Base-by-base conservation (phyloP, 2,113 vertebrate genomes). In the Phycodurus eques region DNA sequence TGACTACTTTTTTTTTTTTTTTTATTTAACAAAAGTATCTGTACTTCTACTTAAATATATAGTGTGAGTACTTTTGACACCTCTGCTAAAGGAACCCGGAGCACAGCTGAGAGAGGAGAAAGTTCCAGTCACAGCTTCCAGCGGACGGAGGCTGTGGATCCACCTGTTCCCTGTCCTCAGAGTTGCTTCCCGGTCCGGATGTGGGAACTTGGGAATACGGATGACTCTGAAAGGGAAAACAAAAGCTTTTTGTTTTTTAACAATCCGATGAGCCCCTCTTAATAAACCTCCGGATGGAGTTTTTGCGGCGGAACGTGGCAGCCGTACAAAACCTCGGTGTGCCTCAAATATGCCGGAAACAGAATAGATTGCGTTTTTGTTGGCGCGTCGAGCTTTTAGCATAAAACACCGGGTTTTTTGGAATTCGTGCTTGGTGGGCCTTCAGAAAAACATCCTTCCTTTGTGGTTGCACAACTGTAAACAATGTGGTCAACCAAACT, bases 91-190 rank as follows among this genome's bases (percentile, higher is more conserved):
- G 61, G 17, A 43, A 63, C 3, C 20, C 9, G 20, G 35, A 63
- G 61, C 61, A 63, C 61, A 20, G 35, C 61, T 63, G 61, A 63
- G 61, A 42, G 61, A 63, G 15, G 33, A 19, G 59, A 46, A 44
- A 12, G 42, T 64, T 64, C 62, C 62, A n/a, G 13, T 68, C 66
- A 20, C 4, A 27, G 71, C 63, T 53, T 67, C 66, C 67, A 75
- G 76, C 74, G 61, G 80, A 73, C 75, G 35, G 66, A 9, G 65
- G 6, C 70, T 71, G 74, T 64, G 33, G 74, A 78, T 84, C 80
- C 86, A 89, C 88, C 88, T 88, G 88, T 89, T 87, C 70, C 73
- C 49, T 2, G 33, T 65, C 75, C 80, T 86, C 82, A 86, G 82
- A 83, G 71, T 77, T 63, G 72, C 80, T 78, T 80, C 80, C 83